phyloP scores from a whole-genome alignment of 1,140 invertebrate genomes.

The Eriocheir sinensis region DNA sequence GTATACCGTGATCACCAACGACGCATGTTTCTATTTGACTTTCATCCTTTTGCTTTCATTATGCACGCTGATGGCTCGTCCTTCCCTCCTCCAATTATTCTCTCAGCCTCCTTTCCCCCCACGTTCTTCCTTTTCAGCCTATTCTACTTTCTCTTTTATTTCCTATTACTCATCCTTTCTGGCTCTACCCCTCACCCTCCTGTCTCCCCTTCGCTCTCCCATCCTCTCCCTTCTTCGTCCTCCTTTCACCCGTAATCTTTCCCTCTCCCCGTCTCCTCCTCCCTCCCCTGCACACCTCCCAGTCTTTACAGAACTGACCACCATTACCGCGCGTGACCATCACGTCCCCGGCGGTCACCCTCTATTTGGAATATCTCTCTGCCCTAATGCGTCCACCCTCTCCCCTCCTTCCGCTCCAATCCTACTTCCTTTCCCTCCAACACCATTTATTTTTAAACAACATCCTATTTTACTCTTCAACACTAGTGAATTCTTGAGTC shows the following conservation, averaged over 20 bases:
- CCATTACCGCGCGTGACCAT: slow-evolving; percentile 18
- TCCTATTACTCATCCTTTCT: neutral
- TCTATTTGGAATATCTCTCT: neutral
- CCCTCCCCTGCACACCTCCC: neutral
- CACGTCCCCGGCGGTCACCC: neutral
- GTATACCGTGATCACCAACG: too few species aligned
- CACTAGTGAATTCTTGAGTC: too few species aligned
- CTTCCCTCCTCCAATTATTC: neutral
- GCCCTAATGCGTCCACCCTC: neutral
- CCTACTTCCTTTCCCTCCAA: too few species aligned
- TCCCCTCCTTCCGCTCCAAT: neutral
- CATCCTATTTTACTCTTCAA: too few species aligned
- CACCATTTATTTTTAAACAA: too few species aligned
- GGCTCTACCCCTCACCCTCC: neutral
- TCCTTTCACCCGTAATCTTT: neutral
- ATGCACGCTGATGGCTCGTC: neutral
- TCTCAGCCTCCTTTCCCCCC: neutral
- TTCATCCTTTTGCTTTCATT: neutral
- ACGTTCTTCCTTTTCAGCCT: neutral
- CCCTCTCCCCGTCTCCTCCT: neutral
- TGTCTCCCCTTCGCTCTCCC: slow-evolving; percentile 18
- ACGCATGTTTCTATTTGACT: too few species aligned
- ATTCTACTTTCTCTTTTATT: neutral
- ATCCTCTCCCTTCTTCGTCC: neutral
- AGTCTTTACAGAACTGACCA: neutral